Conservation (phyloP, 2,888 invertebrate genomes). For the Tiliacea citrago region DNA sequence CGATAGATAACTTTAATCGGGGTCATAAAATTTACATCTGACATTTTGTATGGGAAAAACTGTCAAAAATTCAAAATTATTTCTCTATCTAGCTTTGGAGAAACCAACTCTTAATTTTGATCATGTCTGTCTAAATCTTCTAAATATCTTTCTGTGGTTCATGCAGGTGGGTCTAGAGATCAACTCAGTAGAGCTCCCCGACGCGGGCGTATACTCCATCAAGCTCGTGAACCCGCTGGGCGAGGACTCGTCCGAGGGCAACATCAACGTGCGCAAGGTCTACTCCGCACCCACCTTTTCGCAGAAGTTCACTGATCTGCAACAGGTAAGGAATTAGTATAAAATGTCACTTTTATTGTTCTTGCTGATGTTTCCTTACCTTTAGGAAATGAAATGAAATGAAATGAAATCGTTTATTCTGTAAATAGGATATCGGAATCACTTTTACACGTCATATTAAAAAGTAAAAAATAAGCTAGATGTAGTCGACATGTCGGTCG, state of each 20-base stretch:
- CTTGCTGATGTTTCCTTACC: neutral
- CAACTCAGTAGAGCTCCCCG: constrained; percentile 92
- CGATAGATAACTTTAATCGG: neutral
- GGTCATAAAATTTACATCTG: neutral
- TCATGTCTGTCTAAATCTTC: neutral
- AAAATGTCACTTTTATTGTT: neutral
- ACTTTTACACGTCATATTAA: too few species aligned
- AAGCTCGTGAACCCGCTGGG: constrained; percentile 94
- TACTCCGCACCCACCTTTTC: constrained; percentile 95
- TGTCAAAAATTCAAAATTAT: neutral
- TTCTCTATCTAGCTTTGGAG: neutral
- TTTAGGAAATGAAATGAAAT: too few species aligned
- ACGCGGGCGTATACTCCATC: constrained; percentile 95
- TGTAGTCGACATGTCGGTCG: too few species aligned
- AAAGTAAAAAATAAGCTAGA: too few species aligned
- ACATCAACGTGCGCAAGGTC: constrained; percentile 94
- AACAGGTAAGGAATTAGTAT: constrained; percentile 78
- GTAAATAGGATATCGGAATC: too few species aligned
- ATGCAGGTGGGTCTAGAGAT: constrained; percentile 93
- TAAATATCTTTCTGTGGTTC: neutral
- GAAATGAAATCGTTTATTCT: too few species aligned
- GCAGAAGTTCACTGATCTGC: constrained; percentile 91
- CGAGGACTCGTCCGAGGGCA: constrained; percentile 92
- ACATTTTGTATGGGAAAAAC: neutral
- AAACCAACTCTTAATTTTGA: neutral